Evolutionary conservation across 2,797 vertebrate genomes (phyloP).

Genomic region (Astyanax mexicanus): DNA sequence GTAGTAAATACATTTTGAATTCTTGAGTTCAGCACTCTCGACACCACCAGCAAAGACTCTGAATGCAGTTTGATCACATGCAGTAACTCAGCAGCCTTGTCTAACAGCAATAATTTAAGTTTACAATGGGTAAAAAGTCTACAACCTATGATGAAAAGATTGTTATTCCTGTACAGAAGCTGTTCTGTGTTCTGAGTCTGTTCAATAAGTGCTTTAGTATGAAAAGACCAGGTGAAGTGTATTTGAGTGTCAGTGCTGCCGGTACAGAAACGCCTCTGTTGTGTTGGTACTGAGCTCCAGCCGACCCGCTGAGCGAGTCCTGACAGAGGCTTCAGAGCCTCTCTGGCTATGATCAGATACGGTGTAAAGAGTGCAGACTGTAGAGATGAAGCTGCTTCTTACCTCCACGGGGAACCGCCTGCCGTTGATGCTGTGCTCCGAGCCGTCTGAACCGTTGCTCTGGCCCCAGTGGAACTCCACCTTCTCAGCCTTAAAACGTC

Average conservation of each 20-base stretch:
- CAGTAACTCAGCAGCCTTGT: too few relatives aligned
- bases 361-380: not conserved
- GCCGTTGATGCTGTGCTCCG: conserved; percentile 93
- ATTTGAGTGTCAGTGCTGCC: too few relatives aligned
- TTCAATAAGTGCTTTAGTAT: not conserved
- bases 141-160: not conserved
- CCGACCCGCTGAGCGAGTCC: not conserved
- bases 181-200: not conserved
- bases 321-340: not conserved
- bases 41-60: too few relatives aligned
- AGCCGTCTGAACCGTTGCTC: conserved; percentile 92
- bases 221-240: not conserved
- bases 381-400: conserved; percentile 55
- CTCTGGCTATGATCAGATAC: not conserved
- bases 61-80: too few relatives aligned
- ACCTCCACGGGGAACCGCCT: conserved; percentile 94
- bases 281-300: not conserved
- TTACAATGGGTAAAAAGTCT: too few relatives aligned
- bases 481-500: conserved; percentile 95
- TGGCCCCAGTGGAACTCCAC: conserved; percentile 98
- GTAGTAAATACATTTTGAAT: too few relatives aligned
- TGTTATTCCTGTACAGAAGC: not conserved
- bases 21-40: too few relatives aligned
- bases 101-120: too few relatives aligned
- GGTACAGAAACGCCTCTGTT: not conserved